A percentile compares a stretch with the other conserved stretches of the same genome.
These are phyloP conservation scores for Nomada ferruginata DNA, from an alignment of 2,888 invertebrate genomes.

Conservation along the genomic window DNA sequence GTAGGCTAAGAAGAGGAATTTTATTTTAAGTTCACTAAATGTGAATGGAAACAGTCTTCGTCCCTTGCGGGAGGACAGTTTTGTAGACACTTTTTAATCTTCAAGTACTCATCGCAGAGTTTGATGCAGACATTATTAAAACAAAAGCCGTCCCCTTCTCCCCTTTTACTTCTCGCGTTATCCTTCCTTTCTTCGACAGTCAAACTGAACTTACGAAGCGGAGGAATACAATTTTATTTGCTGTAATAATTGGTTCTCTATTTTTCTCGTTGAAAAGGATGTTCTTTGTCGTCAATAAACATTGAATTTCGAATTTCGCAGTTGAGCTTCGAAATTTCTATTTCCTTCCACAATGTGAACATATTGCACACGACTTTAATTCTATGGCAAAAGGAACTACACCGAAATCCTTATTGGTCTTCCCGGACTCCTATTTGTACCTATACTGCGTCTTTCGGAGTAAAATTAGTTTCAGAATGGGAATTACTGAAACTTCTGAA, in stretches of 20 bases:
- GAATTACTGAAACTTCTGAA: conserved; percentile 20
- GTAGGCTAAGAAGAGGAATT: conserved; percentile 57
- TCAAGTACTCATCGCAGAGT: conserved; percentile 36
- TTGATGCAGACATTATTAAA: conserved; percentile 42
- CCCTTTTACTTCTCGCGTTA: background rate
- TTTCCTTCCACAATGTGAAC: background rate
- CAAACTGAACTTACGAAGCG: background rate
- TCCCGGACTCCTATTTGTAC: conserved; percentile 20
- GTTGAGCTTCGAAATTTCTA: background rate
- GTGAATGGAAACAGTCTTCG: conserved; percentile 45
- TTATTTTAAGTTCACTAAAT: conserved; percentile 57
- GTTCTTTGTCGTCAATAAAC: no score
- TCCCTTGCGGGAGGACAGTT: conserved; percentile 25
- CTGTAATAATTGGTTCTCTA: background rate
- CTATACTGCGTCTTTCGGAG: conserved; percentile 15
- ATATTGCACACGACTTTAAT: background rate
- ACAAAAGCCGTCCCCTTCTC: conserved; percentile 1
- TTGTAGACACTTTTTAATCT: conserved; percentile 56
- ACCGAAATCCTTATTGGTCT: conserved; percentile 23
- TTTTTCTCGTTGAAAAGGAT: background rate
- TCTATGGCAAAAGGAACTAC: conserved; percentile 1
- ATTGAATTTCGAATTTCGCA: background rate
- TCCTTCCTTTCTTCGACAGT: background rate
- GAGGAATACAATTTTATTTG: background rate
- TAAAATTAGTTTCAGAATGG: conserved; percentile 29